phyloP scores from a whole-genome alignment of 2,888 invertebrate genomes.

The Zeuzera pyrina region DNA sequence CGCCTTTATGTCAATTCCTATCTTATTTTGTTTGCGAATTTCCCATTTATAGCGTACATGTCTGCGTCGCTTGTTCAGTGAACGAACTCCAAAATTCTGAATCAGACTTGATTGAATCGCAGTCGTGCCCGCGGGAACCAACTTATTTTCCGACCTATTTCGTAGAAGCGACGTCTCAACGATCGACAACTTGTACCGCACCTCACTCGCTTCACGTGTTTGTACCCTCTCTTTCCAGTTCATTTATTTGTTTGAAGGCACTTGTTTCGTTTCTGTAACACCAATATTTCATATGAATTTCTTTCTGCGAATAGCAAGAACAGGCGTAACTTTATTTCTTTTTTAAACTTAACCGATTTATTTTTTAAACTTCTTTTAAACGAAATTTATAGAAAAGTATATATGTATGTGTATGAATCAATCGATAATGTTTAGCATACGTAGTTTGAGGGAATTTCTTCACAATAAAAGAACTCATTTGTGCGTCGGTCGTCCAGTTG shows the following conservation, averaged over 20 bases:
- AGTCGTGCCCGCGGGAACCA: conserved; percentile 58
- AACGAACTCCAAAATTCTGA: conserved; percentile 69
- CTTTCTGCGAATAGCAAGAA: too few species aligned
- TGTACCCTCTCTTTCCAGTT: conserved; percentile 60
- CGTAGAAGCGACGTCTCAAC: conserved; percentile 44
- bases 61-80: conserved; percentile 39
- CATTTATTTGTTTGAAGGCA: conserved; percentile 60
- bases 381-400: too few species aligned
- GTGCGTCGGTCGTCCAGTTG: conserved; percentile 35
- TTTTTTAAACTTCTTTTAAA: too few species aligned
- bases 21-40: conserved; percentile 43
- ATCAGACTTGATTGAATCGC: conserved; percentile 68
- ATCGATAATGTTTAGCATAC: too few species aligned
- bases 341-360: too few species aligned
- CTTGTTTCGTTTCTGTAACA: conserved; percentile 46
- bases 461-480: conserved; percentile 47
- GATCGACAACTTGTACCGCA: conserved; percentile 11
- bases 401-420: too few species aligned
- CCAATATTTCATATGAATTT: too few species aligned
- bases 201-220: conserved; percentile 38
- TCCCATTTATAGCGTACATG: conserved; percentile 32
- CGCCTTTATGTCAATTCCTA: conserved; percentile 28
- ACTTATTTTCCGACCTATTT: conserved; percentile 69
- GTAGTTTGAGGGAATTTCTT: background rate
- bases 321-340: too few species aligned